Evolutionary conservation across 2,888 invertebrate genomes (phyloP), one percentile per base, ranked within the genome.

Genomic region (Temnothorax rugatulus): DNA sequence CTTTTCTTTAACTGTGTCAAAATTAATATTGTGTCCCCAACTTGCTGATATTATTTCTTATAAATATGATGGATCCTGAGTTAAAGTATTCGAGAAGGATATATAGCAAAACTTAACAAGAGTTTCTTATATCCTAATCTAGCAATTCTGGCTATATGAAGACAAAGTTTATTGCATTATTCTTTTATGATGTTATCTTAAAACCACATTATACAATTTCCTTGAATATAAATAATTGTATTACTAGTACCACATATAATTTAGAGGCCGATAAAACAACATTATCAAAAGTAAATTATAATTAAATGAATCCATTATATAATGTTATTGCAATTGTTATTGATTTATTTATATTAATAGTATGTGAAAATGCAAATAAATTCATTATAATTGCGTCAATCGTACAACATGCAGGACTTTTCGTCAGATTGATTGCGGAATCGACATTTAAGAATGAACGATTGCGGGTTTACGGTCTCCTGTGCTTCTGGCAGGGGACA

Each of bases 401-500:
- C 66, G 38, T n/a, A 7, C 18, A 9, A 52, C 38, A 47, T 15
- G 15, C 34, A 8, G 13, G 8, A 25, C n/a, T 44, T 61, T 34
- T 74, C 15, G 38, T 52, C 52, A 25, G 29, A 44, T 3, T 29
- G 29, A 76, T 64, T 52, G 38, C 1, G 25, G 44, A 29, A 57
- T 77, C 38, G 73, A 34, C 34, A 47, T 73, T 59, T 69, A 57
- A 71, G 71, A 47, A 59, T 8, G 34, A 71, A 71, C 47, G 64
- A 79, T 69, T n/a, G 71, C 11, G 8, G 38, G 59, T 81, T 81
- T 71, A 47, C 47, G 71, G 15, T 79, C 79, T 47, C 83, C 83
- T 73, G 66, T 83, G 61, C 64, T 82, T 25, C 74, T 85, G 85
- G 71, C 86, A 82, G 83, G 82, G 86, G 66, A 85, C 77, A 66